Conservation (phyloP, 2,888 invertebrate species). For the Drosophila colorata region DNA sequence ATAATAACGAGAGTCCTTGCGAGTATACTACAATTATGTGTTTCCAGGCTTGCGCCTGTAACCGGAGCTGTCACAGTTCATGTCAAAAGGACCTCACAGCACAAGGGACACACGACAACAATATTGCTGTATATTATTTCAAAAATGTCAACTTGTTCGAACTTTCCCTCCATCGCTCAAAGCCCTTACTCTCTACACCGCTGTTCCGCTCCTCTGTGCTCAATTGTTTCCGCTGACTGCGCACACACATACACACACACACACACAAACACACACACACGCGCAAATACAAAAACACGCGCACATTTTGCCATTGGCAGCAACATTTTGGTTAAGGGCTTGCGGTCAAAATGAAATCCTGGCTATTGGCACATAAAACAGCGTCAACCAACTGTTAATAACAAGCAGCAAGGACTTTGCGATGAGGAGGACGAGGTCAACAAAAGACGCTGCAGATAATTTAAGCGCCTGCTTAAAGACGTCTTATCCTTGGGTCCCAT, state of each 20-base stretch:
- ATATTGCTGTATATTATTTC: constrained; percentile 37
- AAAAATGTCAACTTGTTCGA: constrained; percentile 41
- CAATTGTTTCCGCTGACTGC: constrained; percentile 60
- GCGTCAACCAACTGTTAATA: constrained; percentile 64
- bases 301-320: constrained; percentile 30
- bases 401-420: constrained; percentile 27
- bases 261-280: constrained; percentile 16
- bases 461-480: constrained; percentile 9
- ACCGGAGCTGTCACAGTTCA: constrained; percentile 16
- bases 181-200: not conserved
- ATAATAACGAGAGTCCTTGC: constrained; percentile 7
- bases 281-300: constrained; percentile 1
- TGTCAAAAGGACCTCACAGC: constrained; percentile 14
- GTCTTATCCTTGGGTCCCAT: not conserved
- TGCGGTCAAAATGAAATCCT: constrained; percentile 60
- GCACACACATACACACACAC: constrained; percentile 18
- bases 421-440: not conserved
- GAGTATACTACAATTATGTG: constrained; percentile 11
- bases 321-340: constrained; percentile 58
- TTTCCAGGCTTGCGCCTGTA: not conserved
- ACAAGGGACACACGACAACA: constrained; percentile 9
- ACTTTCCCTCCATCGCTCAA: constrained; percentile 11
- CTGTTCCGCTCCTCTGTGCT: not conserved
- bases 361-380: constrained; percentile 56
- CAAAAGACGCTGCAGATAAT: constrained; percentile 4